Base-by-base conservation (phyloP, 2,113 vertebrate genomes). In the Leuciscus idus region DNA sequence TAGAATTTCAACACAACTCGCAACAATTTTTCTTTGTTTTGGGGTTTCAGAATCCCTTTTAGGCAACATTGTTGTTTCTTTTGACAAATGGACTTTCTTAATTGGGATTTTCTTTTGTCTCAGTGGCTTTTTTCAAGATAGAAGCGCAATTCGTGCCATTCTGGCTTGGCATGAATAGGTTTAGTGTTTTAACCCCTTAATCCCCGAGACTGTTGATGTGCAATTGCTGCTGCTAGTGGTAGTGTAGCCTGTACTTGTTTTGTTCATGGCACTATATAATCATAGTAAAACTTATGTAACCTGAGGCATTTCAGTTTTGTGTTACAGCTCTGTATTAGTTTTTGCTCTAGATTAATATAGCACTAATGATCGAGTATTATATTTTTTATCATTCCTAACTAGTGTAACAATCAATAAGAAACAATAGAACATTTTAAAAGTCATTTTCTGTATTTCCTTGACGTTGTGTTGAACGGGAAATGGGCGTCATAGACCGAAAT, bases 151-250 rank as follows among this genome's bases (percentile, higher is more conserved):
- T 66, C 55, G 21, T 85, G 85, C 83, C 88, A 82, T 64, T 19
- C 43, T 85, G 74, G 57, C 83, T 43, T 72, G 79, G 79, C 84
- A 76, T 85, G 85, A 85, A 81, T 86, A 87, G 77, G 59, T 86
- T 81, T 70, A 70, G 83, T 81, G 81, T 85, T 83, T 86, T 86
- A 85, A 87, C 73, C 82, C 85, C 23, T 88, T 83, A 81, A 70
- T 82, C 50, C 81, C 61, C 66, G 62, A 87, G 80, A 88, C 87
- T 88, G 84, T 84, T 89, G 85, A 84, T 26, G 82, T 89, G 83
- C 79, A 85, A 87, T 86, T 90, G 85, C 89, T 79, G 89, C 84
- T 88, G 85, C 83, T 89, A 88, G 88, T 91, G 78, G 83, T 86
- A 88, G 89, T 88, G 83, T 81, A 90, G 82, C 77, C 78, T 87